phyloP scores from a whole-genome alignment of 2,888 invertebrate genomes.

The Drosophila flavopinicola region DNA sequence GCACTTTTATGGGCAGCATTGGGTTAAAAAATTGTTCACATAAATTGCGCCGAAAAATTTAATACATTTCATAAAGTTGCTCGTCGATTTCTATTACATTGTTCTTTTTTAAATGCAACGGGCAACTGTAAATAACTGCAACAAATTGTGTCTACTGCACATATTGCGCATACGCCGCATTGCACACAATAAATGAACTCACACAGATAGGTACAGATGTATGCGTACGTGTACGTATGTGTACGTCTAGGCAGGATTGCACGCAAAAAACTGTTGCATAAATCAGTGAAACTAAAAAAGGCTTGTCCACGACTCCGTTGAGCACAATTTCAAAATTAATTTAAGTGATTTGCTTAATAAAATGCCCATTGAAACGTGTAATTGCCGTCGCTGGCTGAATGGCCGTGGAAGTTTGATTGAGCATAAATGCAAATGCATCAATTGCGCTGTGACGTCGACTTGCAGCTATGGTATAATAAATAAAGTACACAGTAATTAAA shows the following conservation, averaged over 20 bases:
- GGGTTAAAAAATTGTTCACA: slow-evolving; percentile 57
- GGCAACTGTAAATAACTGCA: slow-evolving; percentile 60
- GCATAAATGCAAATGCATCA: slow-evolving; percentile 9
- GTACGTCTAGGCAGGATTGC: not conserved
- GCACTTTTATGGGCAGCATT: slow-evolving; percentile 64
- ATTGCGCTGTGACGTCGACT: not conserved
- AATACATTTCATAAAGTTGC: slow-evolving; percentile 66
- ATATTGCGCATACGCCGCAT: slow-evolving; percentile 71
- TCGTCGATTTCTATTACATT: slow-evolving; percentile 35
- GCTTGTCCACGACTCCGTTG: slow-evolving; percentile 3
- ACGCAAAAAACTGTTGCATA: slow-evolving; percentile 29
- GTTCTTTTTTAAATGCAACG: slow-evolving; percentile 9
- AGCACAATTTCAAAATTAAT: slow-evolving; percentile 53
- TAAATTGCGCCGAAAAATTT: slow-evolving; percentile 65
- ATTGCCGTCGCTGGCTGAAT: slow-evolving; percentile 29
- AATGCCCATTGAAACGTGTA: slow-evolving; percentile 39
- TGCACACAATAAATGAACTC: slow-evolving; percentile 63
- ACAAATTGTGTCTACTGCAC: slow-evolving; percentile 66
- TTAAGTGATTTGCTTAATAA: slow-evolving; percentile 57
- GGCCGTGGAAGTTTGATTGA: slow-evolving; percentile 13
- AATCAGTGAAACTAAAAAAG: slow-evolving; percentile 35
- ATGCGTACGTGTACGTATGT: not conserved
- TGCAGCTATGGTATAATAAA: not conserved
- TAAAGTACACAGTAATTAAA: not conserved
- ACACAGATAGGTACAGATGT: slow-evolving; percentile 52